These are phyloP conservation scores for Lycocerus yunnanus DNA, from an alignment of 2,888 invertebrate species.

Conservation along the genomic window DNA sequence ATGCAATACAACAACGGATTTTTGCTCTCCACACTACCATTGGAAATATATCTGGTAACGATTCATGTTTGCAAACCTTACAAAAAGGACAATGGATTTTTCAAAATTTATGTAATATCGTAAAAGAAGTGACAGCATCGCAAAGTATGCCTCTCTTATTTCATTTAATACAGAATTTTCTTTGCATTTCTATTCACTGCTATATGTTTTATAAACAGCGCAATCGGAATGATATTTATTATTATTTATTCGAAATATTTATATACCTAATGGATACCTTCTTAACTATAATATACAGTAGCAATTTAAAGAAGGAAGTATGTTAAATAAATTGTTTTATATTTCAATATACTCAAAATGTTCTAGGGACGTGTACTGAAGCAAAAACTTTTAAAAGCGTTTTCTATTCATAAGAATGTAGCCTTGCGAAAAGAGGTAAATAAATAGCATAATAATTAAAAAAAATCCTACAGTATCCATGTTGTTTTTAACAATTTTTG, in stretches of 20 bases:
- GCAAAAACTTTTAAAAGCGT: not conserved
- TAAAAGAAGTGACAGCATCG: not conserved
- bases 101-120: not conserved
- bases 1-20: not conserved
- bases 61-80: not conserved
- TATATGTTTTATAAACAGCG: not conserved
- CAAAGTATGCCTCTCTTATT: not conserved
- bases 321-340: not conserved
- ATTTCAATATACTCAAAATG: not conserved
- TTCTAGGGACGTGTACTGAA: not conserved
- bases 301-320: not conserved
- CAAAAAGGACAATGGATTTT: not conserved
- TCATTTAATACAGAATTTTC: not conserved
- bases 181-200: not conserved
- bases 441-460: not conserved
- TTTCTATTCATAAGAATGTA: not conserved
- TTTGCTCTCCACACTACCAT: not conserved
- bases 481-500: too few relatives aligned
- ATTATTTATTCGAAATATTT: not conserved
- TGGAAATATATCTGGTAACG: not conserved
- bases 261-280: not conserved
- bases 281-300: not conserved
- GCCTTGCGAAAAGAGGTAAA: not conserved
- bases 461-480: too few relatives aligned
- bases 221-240: accelerated